phyloP scores from a whole-genome alignment of 2,888 invertebrate genomes.

The Eupithecia inturbata region DNA sequence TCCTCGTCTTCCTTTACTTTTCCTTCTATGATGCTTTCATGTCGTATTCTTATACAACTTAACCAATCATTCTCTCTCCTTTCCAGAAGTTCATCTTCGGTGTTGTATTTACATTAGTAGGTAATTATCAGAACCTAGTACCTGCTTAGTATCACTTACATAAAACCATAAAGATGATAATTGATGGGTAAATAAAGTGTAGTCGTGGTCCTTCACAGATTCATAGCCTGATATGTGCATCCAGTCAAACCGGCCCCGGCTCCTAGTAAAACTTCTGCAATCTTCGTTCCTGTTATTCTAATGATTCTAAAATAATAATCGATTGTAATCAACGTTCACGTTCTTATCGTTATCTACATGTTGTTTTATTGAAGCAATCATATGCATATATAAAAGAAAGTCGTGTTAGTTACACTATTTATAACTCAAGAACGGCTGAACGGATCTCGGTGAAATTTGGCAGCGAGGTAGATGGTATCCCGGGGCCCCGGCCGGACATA shows the following conservation, averaged over 20 bases:
- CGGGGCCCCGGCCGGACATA: too few species aligned
- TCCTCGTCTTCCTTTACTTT: too few species aligned
- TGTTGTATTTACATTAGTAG: not conserved
- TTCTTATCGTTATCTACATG: not conserved
- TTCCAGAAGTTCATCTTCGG: too few species aligned
- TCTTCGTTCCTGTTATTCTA: not conserved
- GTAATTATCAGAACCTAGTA: not conserved
- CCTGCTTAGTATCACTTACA: not conserved
- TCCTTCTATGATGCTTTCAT: too few species aligned
- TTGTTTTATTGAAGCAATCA: not conserved
- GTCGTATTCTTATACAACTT: too few species aligned
- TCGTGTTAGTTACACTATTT: too few species aligned
- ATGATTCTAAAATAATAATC: not conserved
- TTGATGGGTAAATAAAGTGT: not conserved
- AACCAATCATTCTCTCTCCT: too few species aligned
- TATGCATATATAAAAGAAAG: too few species aligned
- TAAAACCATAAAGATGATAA: slow-evolving; percentile 2
- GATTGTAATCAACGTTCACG: not conserved
- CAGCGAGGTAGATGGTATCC: too few species aligned
- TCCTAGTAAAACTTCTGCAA: not conserved
- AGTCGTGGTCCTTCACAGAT: not conserved
- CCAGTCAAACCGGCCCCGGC: not conserved
- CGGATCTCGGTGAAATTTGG: too few species aligned
- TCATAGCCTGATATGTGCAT: not conserved
- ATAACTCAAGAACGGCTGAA: too few species aligned